Evolutionary conservation across 2,888 invertebrate genomes (phyloP), one percentile per base, ranked within the genome.

Genomic region (Dexiosoma caninum): DNA sequence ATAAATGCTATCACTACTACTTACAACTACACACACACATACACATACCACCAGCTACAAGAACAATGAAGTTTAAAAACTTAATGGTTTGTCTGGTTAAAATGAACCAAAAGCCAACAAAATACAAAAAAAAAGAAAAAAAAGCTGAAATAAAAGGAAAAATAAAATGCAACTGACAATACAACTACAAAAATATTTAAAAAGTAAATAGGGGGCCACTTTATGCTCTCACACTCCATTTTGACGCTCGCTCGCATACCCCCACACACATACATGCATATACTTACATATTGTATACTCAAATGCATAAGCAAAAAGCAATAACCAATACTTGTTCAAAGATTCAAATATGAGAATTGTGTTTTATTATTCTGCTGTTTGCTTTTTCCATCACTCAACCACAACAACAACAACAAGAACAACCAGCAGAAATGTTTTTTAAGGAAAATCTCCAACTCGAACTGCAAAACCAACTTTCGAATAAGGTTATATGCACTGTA

Each of bases 81-180:
- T 66, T 51, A 80, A 75, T 81, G 71, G 72, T 49, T 76, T 81
- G 77, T 81, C 77, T 74, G 81, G 67, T 74, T 72, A 55, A 72
- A 76, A 62, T 66, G 62, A 71, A 76, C 16, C 16, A 19, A 75
- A 69, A 51, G 2, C 46, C 42, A 74, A 62, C 32, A 44, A 78
- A 19, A 40, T 49, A 71, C 21, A 35, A n/a, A 0, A 51, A 19
- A 42, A 27, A 49, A 66, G 42, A 46, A 49, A 59, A 66, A 59
- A 71, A 66, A 9, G 37, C 30, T 49, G 37, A 49, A 19, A 35
- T 44, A 32, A 67, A 66, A 51, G 44, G 46, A 59, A 66, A 59
- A 42, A 57, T 60, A 14, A 51, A 71, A 49, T 80, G 80, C 80
- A 80, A 70, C 70, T 70, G 64, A 70, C 57, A 46, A 59, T 35